A percentile compares a stretch with the other conserved stretches of the same genome.
Evolutionary conservation across 2,113 vertebrate genomes (phyloP).

Genomic region (Ictidomys tridecemlineatus): DNA sequence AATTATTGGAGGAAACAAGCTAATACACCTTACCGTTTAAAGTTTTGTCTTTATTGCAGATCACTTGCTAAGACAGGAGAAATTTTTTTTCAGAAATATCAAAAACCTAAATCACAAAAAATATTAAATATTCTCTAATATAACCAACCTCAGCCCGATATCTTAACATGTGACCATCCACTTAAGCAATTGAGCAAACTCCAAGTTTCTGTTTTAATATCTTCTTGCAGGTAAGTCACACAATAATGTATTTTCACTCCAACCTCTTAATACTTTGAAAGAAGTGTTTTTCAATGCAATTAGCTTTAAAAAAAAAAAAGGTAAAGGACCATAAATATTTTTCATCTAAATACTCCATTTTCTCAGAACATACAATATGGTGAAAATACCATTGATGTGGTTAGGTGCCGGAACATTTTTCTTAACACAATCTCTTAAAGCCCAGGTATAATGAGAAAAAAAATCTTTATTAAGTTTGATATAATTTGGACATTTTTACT

Average conservation of each 20-base stretch:
- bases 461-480: neutral
- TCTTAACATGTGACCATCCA: neutral
- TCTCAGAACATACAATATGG: neutral
- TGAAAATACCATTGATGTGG: neutral
- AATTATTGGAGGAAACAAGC: conserved; percentile 15
- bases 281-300: neutral
- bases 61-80: neutral
- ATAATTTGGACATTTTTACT: neutral
- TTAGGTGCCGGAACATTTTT: conserved; percentile 1
- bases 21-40: neutral
- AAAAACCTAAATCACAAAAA: conserved; percentile 8
- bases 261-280: conserved; percentile 43
- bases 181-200: neutral
- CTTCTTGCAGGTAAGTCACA: conserved; percentile 24
- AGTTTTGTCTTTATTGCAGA: conserved; percentile 4
- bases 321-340: neutral
- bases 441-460: neutral
- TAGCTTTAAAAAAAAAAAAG: neutral
- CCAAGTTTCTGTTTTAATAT: conserved; percentile 11
- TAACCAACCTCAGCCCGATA: neutral
- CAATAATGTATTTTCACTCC: conserved; percentile 22
- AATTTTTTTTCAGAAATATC: conserved; percentile 55
- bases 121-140: neutral
- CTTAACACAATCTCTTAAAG: conserved; percentile 44
- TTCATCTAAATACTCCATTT: neutral